Evolutionary conservation across 1,140 invertebrate species (phyloP).

Genomic region (Hyles euphorbiae): DNA sequence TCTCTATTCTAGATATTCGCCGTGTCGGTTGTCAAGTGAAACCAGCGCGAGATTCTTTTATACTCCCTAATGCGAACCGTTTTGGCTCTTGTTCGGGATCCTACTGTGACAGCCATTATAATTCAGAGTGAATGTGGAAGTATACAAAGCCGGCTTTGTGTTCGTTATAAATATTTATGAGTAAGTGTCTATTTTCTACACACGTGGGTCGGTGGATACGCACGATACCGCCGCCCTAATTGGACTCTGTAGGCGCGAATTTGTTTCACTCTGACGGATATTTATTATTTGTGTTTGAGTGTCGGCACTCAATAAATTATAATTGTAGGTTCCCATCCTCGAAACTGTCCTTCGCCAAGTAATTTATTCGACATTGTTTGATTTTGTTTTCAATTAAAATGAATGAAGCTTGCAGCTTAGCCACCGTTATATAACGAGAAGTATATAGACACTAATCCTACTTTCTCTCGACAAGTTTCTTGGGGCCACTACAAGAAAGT

Average conservation of each 20-base stretch:
- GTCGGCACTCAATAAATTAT: conserved; percentile 29
- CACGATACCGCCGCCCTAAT: conserved; percentile 60
- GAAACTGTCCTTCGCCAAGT: too few species aligned
- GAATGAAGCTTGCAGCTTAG: conserved; percentile 6
- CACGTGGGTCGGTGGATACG: conserved; percentile 62
- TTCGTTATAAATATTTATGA: conserved; percentile 70
- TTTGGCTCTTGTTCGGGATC: conserved; percentile 66
- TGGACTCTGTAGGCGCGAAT: conserved; percentile 54
- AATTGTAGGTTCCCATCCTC: conserved; percentile 6
- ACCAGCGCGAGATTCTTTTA: conserved; percentile 62
- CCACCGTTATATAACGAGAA: conserved; percentile 51
- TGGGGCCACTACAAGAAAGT: conserved; percentile 70
- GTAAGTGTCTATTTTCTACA: conserved; percentile 63
- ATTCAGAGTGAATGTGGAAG: conserved; percentile 68
- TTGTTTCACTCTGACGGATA: conserved; percentile 45
- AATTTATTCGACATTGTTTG: background rate
- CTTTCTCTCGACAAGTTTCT: conserved; percentile 73
- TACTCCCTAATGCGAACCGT: conserved; percentile 61
- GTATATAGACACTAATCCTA: conserved; percentile 60
- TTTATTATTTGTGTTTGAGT: conserved; percentile 27
- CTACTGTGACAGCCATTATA: conserved; percentile 69
- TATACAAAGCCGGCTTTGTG: conserved; percentile 66
- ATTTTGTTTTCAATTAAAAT: too few species aligned
- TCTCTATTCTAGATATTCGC: conserved; percentile 47
- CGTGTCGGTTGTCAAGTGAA: conserved; percentile 63